These are phyloP conservation scores for Acomys russatus DNA, from an alignment of 2,797 vertebrate genomes.

Conservation along the genomic window DNA sequence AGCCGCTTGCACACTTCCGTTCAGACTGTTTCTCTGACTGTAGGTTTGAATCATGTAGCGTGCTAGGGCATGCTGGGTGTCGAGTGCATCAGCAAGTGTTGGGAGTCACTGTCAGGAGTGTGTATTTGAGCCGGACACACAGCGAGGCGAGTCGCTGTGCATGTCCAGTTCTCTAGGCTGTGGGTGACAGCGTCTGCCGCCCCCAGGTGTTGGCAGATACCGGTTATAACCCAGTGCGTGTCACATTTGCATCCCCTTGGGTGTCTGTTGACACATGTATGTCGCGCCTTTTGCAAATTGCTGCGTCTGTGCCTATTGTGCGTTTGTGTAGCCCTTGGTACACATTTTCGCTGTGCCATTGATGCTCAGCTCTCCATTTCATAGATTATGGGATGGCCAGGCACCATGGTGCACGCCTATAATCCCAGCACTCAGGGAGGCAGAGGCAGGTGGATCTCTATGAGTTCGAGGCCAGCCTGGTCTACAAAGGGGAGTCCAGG, in stretches of 20 bases:
- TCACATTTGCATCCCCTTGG: neutral
- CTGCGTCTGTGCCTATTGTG: neutral
- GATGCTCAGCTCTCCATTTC: neutral
- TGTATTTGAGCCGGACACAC: too few relatives aligned
- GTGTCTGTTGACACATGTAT: rapidly evolving
- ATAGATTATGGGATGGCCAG: neutral
- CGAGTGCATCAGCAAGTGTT: neutral
- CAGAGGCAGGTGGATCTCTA: too few relatives aligned
- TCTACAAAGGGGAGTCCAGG: too few relatives aligned
- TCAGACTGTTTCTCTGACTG: neutral
- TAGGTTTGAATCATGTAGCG: rapidly evolving
- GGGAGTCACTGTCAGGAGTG: neutral
- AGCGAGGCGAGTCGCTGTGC: rapidly evolving
- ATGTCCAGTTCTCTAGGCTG: too few relatives aligned
- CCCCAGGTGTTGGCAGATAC: too few relatives aligned
- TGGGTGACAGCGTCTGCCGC: neutral
- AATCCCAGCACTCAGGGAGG: too few relatives aligned
- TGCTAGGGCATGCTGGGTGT: rapidly evolving
- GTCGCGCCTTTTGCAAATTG: neutral
- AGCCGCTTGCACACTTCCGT: neutral
- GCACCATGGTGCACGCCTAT: too few relatives aligned
- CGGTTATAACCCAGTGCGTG: too few relatives aligned
- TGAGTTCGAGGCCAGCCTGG: too few relatives aligned
- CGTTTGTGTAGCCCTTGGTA: neutral
- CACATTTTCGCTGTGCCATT: neutral